These are phyloP conservation scores for Agrilus biguttatus DNA, from an alignment of 2,888 invertebrate genomes.

Conservation along the genomic window DNA sequence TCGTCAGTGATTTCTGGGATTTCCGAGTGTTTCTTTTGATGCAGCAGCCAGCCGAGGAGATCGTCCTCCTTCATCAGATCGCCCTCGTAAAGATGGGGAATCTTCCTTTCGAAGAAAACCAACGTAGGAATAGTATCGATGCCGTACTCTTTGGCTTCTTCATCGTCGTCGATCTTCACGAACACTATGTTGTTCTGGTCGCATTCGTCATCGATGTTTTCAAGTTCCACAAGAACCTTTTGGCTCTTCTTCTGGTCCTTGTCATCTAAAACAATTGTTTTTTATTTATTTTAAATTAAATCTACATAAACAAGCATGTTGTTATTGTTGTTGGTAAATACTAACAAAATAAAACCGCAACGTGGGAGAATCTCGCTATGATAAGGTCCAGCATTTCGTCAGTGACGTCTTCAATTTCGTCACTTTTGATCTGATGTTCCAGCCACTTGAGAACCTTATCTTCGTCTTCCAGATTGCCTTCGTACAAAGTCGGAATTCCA, in stretches of 20 bases:
- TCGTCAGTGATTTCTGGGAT: constrained; percentile 87
- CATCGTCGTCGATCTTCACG: constrained; percentile 79
- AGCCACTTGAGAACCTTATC: constrained; percentile 80
- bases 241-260: constrained; percentile 84
- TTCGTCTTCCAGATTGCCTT: constrained; percentile 79
- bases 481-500: constrained; percentile 58
- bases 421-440: constrained; percentile 67
- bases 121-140: constrained; percentile 71
- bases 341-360: constrained; percentile 87
- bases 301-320: constrained; percentile 1
- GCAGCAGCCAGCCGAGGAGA: constrained; percentile 76
- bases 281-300: constrained; percentile 7
- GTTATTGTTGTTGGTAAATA: constrained; percentile 14
- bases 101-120: constrained; percentile 53
- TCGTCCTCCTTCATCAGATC: constrained; percentile 80
- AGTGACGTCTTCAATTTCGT: constrained; percentile 88
- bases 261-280: constrained; percentile 51
- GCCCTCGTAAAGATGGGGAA: constrained; percentile 47
- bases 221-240: constrained; percentile 67
- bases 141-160: constrained; percentile 80
- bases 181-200: constrained; percentile 85
- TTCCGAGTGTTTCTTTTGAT: constrained; percentile 80
- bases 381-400: constrained; percentile 88
- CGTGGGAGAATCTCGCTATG: constrained; percentile 74
- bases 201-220: constrained; percentile 88